Percentiles rank a stretch among this genome's conserved stretches.
phyloP scores from a whole-genome alignment of 2,888 invertebrate genomes.

The Mesodorylaimus sp. region DNA sequence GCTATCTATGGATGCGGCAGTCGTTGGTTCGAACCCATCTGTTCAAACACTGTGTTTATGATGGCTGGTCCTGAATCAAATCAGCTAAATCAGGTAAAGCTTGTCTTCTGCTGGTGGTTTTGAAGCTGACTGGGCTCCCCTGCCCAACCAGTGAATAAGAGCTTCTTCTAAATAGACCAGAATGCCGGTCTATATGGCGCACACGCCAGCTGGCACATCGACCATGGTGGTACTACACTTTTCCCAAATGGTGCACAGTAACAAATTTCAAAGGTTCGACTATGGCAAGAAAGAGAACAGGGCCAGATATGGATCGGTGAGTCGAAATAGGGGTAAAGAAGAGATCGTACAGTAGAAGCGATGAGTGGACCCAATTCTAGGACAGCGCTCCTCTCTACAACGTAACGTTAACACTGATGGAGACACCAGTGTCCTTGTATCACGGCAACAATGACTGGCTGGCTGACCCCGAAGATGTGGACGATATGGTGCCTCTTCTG shows the following conservation, averaged over 20 bases:
- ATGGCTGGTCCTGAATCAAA: slow-evolving; percentile 39
- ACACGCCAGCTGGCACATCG: slow-evolving; percentile 29
- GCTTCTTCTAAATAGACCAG: no score
- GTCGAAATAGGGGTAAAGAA: no score
- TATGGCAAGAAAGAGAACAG: slow-evolving; percentile 22
- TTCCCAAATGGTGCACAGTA: slow-evolving; percentile 19
- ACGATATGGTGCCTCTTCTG: slow-evolving; percentile 5
- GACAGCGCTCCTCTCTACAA: slow-evolving; percentile 29
- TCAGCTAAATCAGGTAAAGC: slow-evolving; percentile 37
- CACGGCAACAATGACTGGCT: slow-evolving; percentile 27
- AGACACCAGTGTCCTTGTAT: slow-evolving; percentile 25
- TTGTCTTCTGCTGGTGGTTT: no score
- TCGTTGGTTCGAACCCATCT: slow-evolving; percentile 32
- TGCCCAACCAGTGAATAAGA: no score
- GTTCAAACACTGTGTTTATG: slow-evolving; percentile 48
- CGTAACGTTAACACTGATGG: slow-evolving; percentile 18
- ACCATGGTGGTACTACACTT: slow-evolving; percentile 26
- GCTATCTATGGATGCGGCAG: slow-evolving; percentile 20
- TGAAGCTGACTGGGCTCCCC: no score
- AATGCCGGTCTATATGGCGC: slow-evolving; percentile 29
- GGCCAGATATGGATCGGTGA: slow-evolving; percentile 28
- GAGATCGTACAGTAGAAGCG: no score
- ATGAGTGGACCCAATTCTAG: no score
- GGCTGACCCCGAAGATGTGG: slow-evolving; percentile 21
- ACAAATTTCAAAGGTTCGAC: slow-evolving; percentile 16